A percentile compares a stretch with the other conserved stretches of the same genome.
These are phyloP conservation scores for Raphicerus campestris DNA, from an alignment of 2,113 vertebrate species.

Conservation along the genomic window DNA sequence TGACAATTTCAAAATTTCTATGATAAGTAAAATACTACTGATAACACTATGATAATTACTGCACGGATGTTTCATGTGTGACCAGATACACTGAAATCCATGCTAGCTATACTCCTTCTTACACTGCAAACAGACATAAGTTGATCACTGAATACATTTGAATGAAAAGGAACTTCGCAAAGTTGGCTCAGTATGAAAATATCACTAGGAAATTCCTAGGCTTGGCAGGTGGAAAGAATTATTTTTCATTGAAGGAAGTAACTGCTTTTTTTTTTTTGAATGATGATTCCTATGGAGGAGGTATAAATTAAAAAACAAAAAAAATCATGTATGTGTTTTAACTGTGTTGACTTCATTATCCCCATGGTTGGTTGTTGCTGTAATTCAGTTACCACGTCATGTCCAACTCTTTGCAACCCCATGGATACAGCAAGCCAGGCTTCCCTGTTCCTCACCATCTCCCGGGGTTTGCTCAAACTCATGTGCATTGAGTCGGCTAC, in stretches of 20 bases:
- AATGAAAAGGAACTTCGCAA: not conserved
- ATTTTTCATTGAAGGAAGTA: constrained; percentile 84
- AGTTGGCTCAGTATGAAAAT: not conserved
- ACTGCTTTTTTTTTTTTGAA: constrained; percentile 77
- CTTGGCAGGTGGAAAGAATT: constrained; percentile 82
- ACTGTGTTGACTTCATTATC: constrained; percentile 79
- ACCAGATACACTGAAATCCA: not conserved
- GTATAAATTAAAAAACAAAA: constrained; percentile 67
- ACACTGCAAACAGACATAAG: constrained; percentile 12
- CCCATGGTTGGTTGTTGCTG: constrained; percentile 66
- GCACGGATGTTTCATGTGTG: not conserved
- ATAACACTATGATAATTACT: not conserved
- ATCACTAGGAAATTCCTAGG: constrained; percentile 82
- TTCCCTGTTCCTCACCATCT: not conserved
- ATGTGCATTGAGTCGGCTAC: accelerated
- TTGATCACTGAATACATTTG: not conserved
- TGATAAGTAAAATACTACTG: not conserved
- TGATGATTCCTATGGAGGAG: constrained; percentile 78
- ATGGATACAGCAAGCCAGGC: not conserved
- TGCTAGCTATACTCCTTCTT: not conserved
- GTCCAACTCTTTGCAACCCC: not conserved
- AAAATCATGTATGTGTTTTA: constrained; percentile 78
- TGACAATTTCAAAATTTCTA: not conserved
- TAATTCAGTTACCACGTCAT: not conserved
- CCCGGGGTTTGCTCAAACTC: accelerated